Evolutionary conservation across 2,797 vertebrate genomes (phyloP).

Genomic region (Microhierax caerulescens): DNA sequence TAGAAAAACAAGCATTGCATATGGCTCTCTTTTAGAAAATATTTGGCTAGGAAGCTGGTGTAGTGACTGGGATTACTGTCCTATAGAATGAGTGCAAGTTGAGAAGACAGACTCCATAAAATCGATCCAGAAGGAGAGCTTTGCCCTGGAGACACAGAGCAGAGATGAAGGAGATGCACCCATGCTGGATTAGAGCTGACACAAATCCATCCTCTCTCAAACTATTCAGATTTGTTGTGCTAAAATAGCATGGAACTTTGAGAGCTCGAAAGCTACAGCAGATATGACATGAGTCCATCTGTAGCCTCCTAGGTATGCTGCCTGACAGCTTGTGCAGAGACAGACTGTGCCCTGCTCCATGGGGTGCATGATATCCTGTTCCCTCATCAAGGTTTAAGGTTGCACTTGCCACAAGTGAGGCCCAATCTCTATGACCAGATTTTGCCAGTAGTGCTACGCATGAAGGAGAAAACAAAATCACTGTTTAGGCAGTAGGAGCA

Average conservation of each 20-base stretch:
- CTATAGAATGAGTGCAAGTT: accelerated
- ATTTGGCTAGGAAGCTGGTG: neutral
- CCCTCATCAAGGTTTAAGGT: neutral
- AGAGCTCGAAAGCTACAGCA: neutral
- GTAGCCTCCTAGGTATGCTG: neutral
- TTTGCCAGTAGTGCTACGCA: neutral
- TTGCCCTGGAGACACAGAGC: neutral
- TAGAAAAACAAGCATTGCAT: neutral
- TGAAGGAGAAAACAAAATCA: neutral
- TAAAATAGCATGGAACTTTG: neutral
- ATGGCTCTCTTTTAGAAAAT: neutral
- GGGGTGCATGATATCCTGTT: neutral
- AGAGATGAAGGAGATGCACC: neutral
- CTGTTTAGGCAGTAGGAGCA: neutral
- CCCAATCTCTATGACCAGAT: neutral
- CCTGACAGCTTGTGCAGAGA: neutral
- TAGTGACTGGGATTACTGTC: neutral
- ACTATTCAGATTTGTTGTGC: neutral
- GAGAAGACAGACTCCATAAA: neutral
- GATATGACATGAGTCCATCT: neutral
- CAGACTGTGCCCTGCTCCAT: neutral
- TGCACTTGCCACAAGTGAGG: neutral
- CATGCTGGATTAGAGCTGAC: neutral
- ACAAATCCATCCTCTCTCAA: neutral
- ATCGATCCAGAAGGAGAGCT: neutral